Base-by-base conservation (phyloP, 1,140 invertebrate genomes). In the Drosophila repleta region DNA sequence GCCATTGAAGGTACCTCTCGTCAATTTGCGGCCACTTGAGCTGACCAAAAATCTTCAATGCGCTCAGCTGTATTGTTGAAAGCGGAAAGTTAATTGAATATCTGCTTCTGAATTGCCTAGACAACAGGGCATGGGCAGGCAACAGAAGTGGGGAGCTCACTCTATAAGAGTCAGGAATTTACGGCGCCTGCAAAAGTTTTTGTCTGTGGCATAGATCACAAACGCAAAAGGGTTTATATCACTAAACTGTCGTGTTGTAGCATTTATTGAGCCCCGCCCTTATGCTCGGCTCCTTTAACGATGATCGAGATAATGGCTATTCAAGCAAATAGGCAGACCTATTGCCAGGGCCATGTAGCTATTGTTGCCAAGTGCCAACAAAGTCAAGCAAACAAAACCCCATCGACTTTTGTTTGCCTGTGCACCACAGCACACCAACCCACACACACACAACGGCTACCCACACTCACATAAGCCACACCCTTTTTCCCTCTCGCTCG, bases 371-470 rank as follows among this genome's bases (percentile, higher is more conserved):
- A 87, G 82, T 87, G 83, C 70, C 82, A 87, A 79, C 79, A 88
- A 87, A 87, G 82, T 88, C 82, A 87, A 79, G 74, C 83, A 87
- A 87, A 87, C 82, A 88, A 82, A 82, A 82, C 69, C 58, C 82
- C 69, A 74, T 57, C 62, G 56, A 74, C 77, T 67, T 80, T 76
- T 80, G 78, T 81, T 62, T 80, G 73, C 58, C 70, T 80, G 75
- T 72, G 62, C 67, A 84, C 49, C 60, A 56, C 26, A 57, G 29
- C 46, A 39, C 46, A 21, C 62, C 21, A 6, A 49, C 46, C 24
- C 45, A 70, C 48, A 20, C 48, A 49, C 51, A 53, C 37, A 58
- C 60, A 68, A 29, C 41, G 48, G 32, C 60, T 41, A 58, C 60
- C 64, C 3, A 20, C 6, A 43, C 17, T 20, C 43, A 45, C 43